Base-by-base conservation (phyloP, 2,888 invertebrate genomes). In the Mythimna loreyi region DNA sequence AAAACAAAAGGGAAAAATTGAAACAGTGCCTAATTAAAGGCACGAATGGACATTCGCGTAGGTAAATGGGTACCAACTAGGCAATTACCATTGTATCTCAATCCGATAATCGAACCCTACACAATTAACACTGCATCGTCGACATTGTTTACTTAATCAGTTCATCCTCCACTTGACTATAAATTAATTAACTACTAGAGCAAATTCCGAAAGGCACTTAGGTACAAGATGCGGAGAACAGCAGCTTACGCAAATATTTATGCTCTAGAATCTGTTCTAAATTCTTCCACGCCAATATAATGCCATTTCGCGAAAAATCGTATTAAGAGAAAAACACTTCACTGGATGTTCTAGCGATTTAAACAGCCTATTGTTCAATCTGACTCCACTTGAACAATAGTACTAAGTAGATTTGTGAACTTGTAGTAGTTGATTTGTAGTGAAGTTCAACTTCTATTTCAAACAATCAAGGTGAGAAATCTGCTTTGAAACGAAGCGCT, bases 131-230 rank as follows among this genome's bases (percentile, higher is more conserved):
- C 84, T 85, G 90, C 89, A 89, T 87, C 84, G 87, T 86, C 85
- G 82, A 89, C 87, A 90, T 90, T 91, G 91, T 92, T 91, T 89
- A 87, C 89, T 88, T 90, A 92, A 91, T 91, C 87, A 89, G 89
- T 89, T 88, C 87, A 89, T 88, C 85, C 85, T 87, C 86, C 85
- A 89, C 89, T 90, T 89, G 87, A 87, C 89, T 87, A 85, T 90
- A 87, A 90, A 90, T 88, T 91, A 92, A 92, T 92, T 92, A 92
- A 86, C 85, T 86, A 84, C 84, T 75, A 84, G 78, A 80, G 77
- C 75, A 71, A 72, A 87, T 86, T 80, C 79, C 68, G 60, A 72
- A 79, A 75, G 82, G 82, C 72, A 69, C 72, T 82, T 75, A 49
- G 66, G 25, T 30, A 60, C 59, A 67, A 60, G 23, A 56, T 25